A percentile compares a stretch with the other conserved stretches of the same genome.
Evolutionary conservation across 2,113 vertebrate genomes (phyloP).

Genomic region (Platichthys stellatus): DNA sequence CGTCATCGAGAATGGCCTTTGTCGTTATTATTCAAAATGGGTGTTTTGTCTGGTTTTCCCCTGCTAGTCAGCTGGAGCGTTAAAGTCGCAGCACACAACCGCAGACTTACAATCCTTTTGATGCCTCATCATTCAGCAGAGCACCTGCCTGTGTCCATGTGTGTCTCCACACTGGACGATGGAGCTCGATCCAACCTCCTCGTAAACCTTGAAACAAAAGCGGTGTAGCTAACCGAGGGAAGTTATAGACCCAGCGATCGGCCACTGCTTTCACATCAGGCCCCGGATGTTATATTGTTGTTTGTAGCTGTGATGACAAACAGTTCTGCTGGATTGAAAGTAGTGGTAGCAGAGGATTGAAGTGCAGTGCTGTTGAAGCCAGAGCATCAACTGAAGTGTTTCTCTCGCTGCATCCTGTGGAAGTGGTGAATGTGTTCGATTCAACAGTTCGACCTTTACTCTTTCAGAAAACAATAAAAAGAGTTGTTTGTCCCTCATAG

Average conservation of each 20-base stretch:
- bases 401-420: neutral
- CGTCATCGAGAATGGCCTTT: conserved; percentile 25
- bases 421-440: neutral
- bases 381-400: conserved; percentile 9
- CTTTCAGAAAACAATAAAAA: neutral
- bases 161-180: no score
- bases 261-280: no score
- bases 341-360: neutral
- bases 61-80: conserved; percentile 8
- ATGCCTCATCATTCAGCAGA: neutral
- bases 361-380: neutral
- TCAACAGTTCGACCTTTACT: neutral
- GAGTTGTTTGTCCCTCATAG: neutral
- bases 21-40: neutral
- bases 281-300: neutral
- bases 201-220: no score
- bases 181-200: no score
- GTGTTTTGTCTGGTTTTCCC: neutral
- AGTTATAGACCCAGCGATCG: neutral
- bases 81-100: conserved; percentile 33
- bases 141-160: neutral
- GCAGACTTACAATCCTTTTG: neutral
- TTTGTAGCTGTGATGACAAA: neutral
- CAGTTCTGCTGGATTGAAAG: neutral
- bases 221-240: no score